These are phyloP conservation scores for Tenualosa thibaudeaui DNA, from an alignment of 2,797 vertebrate genomes.

Conservation along the genomic window DNA sequence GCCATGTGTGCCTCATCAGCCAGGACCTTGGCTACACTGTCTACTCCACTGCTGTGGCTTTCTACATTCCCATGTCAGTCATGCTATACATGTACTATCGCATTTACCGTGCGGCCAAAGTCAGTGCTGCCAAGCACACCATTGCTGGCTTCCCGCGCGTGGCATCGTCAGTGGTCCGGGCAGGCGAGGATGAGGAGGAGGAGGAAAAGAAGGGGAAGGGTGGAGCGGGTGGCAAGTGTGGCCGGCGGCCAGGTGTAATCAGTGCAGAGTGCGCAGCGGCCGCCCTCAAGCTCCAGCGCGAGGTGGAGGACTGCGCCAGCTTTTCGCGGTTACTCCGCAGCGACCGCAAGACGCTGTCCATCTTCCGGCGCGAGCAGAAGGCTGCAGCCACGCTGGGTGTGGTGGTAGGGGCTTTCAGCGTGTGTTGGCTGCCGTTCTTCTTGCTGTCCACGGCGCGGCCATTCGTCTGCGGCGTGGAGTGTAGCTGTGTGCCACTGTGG, in stretches of 20 bases:
- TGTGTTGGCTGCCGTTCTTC: slow-evolving; percentile 97
- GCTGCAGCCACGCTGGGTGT: slow-evolving; percentile 92
- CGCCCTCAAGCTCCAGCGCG: slow-evolving; percentile 83
- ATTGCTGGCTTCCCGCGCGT: slow-evolving; percentile 84
- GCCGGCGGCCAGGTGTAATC: background rate
- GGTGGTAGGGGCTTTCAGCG: slow-evolving; percentile 89
- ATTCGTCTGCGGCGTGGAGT: slow-evolving; percentile 89
- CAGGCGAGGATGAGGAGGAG: background rate
- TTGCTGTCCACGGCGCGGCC: slow-evolving; percentile 90
- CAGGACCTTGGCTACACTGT: slow-evolving; percentile 96
- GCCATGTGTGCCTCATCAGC: slow-evolving; percentile 91
- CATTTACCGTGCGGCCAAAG: slow-evolving; percentile 90
- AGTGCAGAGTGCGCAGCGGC: slow-evolving; percentile 79
- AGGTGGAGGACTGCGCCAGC: slow-evolving; percentile 76
- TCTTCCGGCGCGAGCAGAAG: slow-evolving; percentile 95
- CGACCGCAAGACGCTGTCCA: slow-evolving; percentile 87
- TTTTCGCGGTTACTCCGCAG: slow-evolving; percentile 86
- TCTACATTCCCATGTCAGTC: slow-evolving; percentile 95
- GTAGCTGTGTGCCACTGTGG: slow-evolving; percentile 94
- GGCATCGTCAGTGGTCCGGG: background rate
- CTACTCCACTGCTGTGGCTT: slow-evolving; percentile 93
- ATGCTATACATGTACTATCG: slow-evolving; percentile 96
- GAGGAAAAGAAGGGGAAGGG: background rate
- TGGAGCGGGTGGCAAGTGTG: background rate
- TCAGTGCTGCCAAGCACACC: slow-evolving; percentile 90